Evolutionary conservation across 2,888 invertebrate genomes (phyloP).

Genomic region (Tachina grossa): DNA sequence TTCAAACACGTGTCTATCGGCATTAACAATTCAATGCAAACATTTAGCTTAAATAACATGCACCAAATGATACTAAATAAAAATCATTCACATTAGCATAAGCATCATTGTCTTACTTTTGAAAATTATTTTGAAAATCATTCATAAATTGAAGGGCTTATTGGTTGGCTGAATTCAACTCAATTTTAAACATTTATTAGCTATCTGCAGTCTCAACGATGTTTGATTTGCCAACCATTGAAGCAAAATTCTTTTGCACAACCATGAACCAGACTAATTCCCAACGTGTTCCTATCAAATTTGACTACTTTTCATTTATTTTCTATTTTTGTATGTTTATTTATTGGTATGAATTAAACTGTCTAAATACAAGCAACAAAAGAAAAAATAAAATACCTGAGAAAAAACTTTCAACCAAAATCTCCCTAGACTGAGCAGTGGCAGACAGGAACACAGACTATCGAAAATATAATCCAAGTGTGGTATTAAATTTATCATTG

Average conservation of each 20-base stretch:
- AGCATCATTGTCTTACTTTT: conserved; percentile 4
- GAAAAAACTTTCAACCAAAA: conserved; percentile 37
- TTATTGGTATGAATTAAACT: conserved; percentile 34
- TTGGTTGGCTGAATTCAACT: conserved; percentile 33
- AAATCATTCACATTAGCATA: conserved; percentile 10
- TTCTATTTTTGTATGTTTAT: background rate
- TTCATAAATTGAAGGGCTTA: conserved; percentile 17
- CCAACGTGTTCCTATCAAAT: conserved; percentile 25
- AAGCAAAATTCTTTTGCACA: conserved; percentile 9
- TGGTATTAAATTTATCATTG: conserved; percentile 56
- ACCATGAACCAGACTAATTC: conserved; percentile 52
- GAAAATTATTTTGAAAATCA: conserved; percentile 30
- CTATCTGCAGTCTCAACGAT: conserved; percentile 50
- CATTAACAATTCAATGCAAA: conserved; percentile 6
- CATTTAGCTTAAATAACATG: conserved; percentile 9
- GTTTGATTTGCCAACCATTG: conserved; percentile 60
- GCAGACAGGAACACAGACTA: conserved; percentile 32
- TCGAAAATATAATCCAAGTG: conserved; percentile 23
- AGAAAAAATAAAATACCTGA: conserved; percentile 49
- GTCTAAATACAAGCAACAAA: conserved; percentile 10
- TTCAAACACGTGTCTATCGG: conserved; percentile 50
- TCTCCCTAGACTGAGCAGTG: conserved; percentile 42
- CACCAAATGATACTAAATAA: conserved; percentile 15
- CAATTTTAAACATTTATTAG: conserved; percentile 61
- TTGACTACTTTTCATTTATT: background rate